A percentile compares a stretch with the other conserved stretches of the same genome.
Conservation (phyloP, 2,113 vertebrate species). For the Perognathus longimembris region DNA sequence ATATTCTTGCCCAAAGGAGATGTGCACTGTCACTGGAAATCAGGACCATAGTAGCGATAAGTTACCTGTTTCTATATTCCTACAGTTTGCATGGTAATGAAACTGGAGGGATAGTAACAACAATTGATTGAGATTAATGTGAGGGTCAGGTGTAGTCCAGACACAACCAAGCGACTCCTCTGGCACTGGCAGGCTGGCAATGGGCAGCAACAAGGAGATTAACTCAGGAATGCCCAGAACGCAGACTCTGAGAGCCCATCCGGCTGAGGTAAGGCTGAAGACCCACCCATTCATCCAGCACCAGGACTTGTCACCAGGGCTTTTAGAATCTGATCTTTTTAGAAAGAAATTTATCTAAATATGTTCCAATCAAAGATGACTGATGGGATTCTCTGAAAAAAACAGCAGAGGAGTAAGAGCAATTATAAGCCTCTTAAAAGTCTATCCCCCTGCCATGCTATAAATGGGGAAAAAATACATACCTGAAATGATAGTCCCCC, state of each 20-base stretch:
- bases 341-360: conserved; percentile 35
- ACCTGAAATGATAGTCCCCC: neutral
- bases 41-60: neutral
- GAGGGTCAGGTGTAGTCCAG: neutral
- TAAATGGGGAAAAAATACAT: conserved; percentile 33
- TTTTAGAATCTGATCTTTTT: neutral
- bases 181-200: conserved; percentile 60
- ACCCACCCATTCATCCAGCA: neutral
- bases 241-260: conserved; percentile 69
- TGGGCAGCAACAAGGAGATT: conserved; percentile 47
- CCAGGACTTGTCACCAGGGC: neutral
- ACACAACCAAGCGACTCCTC: neutral
- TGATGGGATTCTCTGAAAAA: conserved; percentile 50
- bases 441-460: conserved; percentile 1
- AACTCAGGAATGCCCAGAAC: conserved; percentile 81
- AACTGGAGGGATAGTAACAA: neutral
- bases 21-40: neutral
- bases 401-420: conserved; percentile 16
- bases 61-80: neutral
- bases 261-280: neutral
- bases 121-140: neutral
- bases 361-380: conserved; percentile 31
- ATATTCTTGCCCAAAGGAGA: neutral
- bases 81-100: neutral
- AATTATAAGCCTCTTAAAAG: conserved; percentile 51